Conservation (phyloP, 2,797 vertebrate species). For the Phylloscopus collybita region DNA sequence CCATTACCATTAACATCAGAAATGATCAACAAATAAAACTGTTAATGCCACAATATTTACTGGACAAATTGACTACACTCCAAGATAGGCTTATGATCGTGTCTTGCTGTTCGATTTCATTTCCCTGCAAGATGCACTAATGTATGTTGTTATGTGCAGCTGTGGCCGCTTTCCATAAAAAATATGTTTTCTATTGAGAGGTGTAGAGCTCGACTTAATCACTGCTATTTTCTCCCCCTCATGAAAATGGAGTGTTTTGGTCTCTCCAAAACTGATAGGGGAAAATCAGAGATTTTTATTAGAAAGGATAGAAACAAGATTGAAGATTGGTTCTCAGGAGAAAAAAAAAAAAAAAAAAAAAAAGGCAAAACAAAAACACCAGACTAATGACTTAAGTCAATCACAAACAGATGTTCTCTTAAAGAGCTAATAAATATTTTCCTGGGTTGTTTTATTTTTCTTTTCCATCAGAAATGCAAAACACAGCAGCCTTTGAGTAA, state of each 20-base stretch:
- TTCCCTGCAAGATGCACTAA: slow-evolving; percentile 72
- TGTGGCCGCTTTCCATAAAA: slow-evolving; percentile 45
- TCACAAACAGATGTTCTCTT: slow-evolving; percentile 64
- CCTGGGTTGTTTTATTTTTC: not conserved
- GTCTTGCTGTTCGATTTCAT: slow-evolving; percentile 63
- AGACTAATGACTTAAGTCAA: slow-evolving; percentile 61
- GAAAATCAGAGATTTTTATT: slow-evolving; percentile 7
- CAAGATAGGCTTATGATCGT: slow-evolving; percentile 43
- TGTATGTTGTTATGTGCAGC: slow-evolving; percentile 67
- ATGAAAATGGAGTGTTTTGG: not conserved
- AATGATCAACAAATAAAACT: slow-evolving; percentile 74
- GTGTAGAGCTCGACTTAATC: not conserved
- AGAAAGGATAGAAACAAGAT: not conserved
- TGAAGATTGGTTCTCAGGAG: not conserved
- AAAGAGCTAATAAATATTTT: slow-evolving; percentile 46
- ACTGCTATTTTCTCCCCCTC: not conserved
- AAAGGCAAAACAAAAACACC: not conserved
- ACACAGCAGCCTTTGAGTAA: not conserved
- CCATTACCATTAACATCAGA: slow-evolving; percentile 71
- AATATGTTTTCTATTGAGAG: slow-evolving; percentile 34
- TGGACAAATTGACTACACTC: slow-evolving; percentile 70
- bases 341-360: not conserved
- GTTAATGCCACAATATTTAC: slow-evolving; percentile 63
- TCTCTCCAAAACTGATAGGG: not conserved
- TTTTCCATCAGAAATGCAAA: slow-evolving; percentile 24